Base-by-base conservation (phyloP, 2,113 vertebrate species). In the Colinus virginianus region DNA sequence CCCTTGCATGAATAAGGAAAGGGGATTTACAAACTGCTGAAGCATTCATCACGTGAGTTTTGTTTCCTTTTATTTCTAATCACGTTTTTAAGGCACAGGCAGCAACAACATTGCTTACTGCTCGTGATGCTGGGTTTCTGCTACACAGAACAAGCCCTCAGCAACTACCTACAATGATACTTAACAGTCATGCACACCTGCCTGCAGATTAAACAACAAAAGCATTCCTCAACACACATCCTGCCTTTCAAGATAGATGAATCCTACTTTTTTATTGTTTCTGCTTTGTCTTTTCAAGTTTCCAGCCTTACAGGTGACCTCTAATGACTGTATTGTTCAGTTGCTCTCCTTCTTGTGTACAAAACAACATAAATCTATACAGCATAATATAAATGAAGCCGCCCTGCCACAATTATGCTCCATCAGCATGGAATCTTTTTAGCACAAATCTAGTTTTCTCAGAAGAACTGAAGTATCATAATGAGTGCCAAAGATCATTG, bases 21-120 rank as follows among this genome's bases (percentile, higher is more conserved):
- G 51, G 56, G 34, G 43, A 78, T 84, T 96, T 74, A 49, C 55
- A 34, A 93, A 91, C 32, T 87, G 80, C 83, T 71, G 51, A 77
- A 74, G 34, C 11, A 30, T 49, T 77, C 30, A 2, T 61, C 77
- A 51, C 4, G 2, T 81, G 66, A 82, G 21, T 66, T 91, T 77
- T 87, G 62, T 83, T 92, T 91, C 87, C 43, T 87, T 87, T 81
- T 43, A 32, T 26, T n/a, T 68, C 51, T 74, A 28, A 46, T 77
- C 36, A 23, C 18, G 51, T 45, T 71, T 84, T 71, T 53, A 67
- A 7, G 46, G 49, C 36, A 88, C 85, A 78, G 55, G 62, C 58
- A 90, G 38, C 19, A 34, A 19, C 13, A 80, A 11, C 8, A 19
- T 1, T 69, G 36, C 53, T 68, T 32, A 23, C 49, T 61, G 9